Conservation (phyloP, 2,113 vertebrate species). For the Clarias batrachus region DNA sequence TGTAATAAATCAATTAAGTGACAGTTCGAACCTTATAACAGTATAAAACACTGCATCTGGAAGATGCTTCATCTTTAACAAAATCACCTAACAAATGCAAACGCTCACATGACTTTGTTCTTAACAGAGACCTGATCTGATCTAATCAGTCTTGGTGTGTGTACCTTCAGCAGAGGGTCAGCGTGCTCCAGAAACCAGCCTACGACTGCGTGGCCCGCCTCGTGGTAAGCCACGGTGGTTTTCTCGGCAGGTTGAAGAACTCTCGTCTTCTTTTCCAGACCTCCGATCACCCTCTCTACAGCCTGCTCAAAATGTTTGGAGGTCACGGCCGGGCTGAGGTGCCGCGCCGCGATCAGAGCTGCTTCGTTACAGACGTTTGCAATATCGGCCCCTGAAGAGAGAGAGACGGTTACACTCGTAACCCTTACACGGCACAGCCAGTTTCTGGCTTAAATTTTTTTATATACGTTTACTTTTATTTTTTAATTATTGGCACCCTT, state of each 20-base stretch:
- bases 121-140: background rate
- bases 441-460: background rate
- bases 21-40: background rate
- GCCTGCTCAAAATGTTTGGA: constrained; percentile 68
- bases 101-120: background rate
- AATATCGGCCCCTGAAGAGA: constrained; percentile 73
- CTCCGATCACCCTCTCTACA: constrained; percentile 70
- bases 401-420: background rate
- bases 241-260: constrained; percentile 68
- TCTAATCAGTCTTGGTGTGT: background rate
- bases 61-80: background rate
- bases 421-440: background rate
- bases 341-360: constrained; percentile 74
- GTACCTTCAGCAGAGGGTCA: constrained; percentile 70
- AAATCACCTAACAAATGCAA: background rate
- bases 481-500: background rate
- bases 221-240: constrained; percentile 64
- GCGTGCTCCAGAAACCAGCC: constrained; percentile 70
- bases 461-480: background rate
- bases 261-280: constrained; percentile 73
- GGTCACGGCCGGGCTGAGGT: constrained; percentile 59
- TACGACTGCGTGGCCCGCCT: constrained; percentile 68
- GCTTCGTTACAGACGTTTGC: constrained; percentile 79
- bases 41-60: background rate
- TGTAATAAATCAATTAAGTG: background rate